phyloP scores from a whole-genome alignment of 2,888 invertebrate genomes.

The Caenorhabditis sp. region DNA sequence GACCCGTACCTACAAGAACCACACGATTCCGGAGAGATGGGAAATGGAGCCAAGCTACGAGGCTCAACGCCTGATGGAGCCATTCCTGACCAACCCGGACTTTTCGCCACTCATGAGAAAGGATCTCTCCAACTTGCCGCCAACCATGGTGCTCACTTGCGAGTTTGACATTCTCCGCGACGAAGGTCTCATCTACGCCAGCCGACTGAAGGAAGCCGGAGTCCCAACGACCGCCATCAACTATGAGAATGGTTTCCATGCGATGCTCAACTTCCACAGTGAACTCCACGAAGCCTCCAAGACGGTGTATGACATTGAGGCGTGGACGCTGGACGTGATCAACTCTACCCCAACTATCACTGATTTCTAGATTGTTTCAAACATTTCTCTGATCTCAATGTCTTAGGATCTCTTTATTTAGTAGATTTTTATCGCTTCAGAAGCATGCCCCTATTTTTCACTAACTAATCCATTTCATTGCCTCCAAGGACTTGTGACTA shows the following conservation, averaged over 20 bases:
- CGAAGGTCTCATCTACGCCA: conserved; percentile 83
- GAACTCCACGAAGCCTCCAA: conserved; percentile 69
- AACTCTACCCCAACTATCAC: background rate
- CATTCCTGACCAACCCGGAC: conserved; percentile 78
- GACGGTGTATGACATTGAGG: conserved; percentile 60
- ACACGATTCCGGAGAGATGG: conserved; percentile 39
- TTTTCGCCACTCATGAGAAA: conserved; percentile 83
- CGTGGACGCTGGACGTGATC: conserved; percentile 56
- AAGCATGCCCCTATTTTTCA: conserved; percentile 29
- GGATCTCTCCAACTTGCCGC: conserved; percentile 79
- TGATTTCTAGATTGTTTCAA: background rate
- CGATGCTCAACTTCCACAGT: conserved; percentile 76
- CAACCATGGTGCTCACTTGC: conserved; percentile 83
- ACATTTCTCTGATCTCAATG: background rate
- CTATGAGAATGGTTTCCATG: conserved; percentile 76
- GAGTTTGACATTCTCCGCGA: conserved; percentile 84
- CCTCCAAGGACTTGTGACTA: conserved; percentile 29
- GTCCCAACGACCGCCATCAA: conserved; percentile 78
- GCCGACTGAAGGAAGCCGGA: conserved; percentile 77
- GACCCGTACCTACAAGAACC: conserved; percentile 50
- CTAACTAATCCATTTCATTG: background rate
- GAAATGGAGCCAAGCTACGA: conserved; percentile 30
- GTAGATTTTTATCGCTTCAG: conserved; percentile 12
- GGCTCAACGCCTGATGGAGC: conserved; percentile 65
- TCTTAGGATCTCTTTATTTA: conserved; percentile 3